phyloP scores from a whole-genome alignment of 2,797 vertebrate genomes.

The Lacerta agilis region DNA sequence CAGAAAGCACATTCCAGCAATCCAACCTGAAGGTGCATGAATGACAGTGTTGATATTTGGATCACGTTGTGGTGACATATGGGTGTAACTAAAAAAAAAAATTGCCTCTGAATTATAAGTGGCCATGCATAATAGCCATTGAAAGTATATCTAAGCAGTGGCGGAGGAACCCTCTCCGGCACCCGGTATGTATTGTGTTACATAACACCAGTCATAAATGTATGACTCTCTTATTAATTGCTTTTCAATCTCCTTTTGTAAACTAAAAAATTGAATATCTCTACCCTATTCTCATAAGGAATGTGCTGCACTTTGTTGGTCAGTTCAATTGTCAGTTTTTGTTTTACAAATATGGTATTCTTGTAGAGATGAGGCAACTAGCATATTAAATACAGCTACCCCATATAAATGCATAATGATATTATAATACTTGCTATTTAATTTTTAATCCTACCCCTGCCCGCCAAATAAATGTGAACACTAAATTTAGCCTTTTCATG shows the following conservation, averaged over 20 bases:
- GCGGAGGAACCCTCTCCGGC: too few relatives aligned
- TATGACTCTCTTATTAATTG: neutral
- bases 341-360: neutral
- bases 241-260: neutral
- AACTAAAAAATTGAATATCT: neutral
- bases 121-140: neutral
- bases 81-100: neutral
- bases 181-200: neutral
- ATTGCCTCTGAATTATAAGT: neutral
- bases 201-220: neutral
- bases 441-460: neutral
- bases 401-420: neutral
- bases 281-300: neutral
- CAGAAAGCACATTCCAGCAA: too few relatives aligned
- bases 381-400: neutral
- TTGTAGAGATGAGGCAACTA: neutral
- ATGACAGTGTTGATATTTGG: too few relatives aligned
- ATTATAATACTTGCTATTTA: neutral
- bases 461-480: neutral
- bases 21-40: too few relatives aligned
- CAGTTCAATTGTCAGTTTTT: neutral
- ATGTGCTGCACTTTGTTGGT: neutral
- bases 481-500: conserved; percentile 18
- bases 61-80: neutral
- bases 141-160: neutral